phyloP scores from a whole-genome alignment of 1,140 invertebrate species.

The Nylanderia fulva region DNA sequence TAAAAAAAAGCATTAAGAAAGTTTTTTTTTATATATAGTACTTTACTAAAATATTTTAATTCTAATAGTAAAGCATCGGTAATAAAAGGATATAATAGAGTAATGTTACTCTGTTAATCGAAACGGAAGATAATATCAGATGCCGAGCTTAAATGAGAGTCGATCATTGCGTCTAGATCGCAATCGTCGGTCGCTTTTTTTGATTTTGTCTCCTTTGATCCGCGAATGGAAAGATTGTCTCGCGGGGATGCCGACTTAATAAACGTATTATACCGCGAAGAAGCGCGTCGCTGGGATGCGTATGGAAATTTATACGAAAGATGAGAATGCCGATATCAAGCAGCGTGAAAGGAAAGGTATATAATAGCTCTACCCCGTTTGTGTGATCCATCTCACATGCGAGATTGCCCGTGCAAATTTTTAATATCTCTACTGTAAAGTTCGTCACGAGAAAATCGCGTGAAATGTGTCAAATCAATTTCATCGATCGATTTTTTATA shows the following conservation, averaged over 20 bases:
- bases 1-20: neutral
- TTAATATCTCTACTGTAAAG: conserved; percentile 75
- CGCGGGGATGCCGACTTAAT: conserved; percentile 72
- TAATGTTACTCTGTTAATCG: neutral
- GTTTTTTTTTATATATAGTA: neutral
- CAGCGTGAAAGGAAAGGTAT: conserved; percentile 49
- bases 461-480: neutral
- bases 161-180: neutral
- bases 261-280: conserved; percentile 75
- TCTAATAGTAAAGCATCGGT: too few species aligned
- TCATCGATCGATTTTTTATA: neutral
- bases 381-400: conserved; percentile 11
- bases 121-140: neutral
- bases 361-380: conserved; percentile 66
- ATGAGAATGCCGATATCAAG: conserved; percentile 74
- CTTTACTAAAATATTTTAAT: too few species aligned
- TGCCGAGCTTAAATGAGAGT: neutral
- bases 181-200: conserved; percentile 20
- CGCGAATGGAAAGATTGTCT: conserved; percentile 55
- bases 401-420: conserved; percentile 58
- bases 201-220: conserved; percentile 4
- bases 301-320: conserved; percentile 81
- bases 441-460: conserved; percentile 1
- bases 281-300: conserved; percentile 66
- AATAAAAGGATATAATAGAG: neutral